These are phyloP conservation scores for Microctenopoma stevenorrisi DNA, from an alignment of 2,797 vertebrate species.

Conservation along the genomic window DNA sequence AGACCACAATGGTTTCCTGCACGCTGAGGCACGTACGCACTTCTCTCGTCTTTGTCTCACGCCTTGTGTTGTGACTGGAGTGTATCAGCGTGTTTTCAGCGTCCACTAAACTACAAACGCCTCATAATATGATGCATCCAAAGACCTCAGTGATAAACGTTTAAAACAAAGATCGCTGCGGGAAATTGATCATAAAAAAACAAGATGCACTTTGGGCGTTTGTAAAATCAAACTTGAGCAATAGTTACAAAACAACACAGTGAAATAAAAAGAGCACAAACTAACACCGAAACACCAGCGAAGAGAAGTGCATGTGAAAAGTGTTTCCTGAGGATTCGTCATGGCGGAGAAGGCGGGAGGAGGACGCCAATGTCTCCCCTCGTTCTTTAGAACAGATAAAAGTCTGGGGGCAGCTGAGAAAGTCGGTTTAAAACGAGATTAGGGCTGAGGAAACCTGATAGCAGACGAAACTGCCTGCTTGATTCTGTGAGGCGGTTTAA, in stretches of 20 bases:
- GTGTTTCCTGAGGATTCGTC: background rate
- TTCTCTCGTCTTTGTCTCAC: too few relatives aligned
- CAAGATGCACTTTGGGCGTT: too few relatives aligned
- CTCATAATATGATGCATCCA: too few relatives aligned
- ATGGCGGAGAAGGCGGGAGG: background rate
- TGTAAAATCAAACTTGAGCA: background rate
- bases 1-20: too few relatives aligned
- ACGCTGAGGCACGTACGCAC: too few relatives aligned
- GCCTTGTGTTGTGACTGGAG: too few relatives aligned
- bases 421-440: conserved; percentile 1
- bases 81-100: too few relatives aligned
- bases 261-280: background rate
- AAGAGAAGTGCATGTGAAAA: conserved; percentile 2
- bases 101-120: too few relatives aligned
- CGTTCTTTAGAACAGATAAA: too few relatives aligned
- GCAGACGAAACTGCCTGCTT: background rate
- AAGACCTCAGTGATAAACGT: too few relatives aligned
- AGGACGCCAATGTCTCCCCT: background rate
- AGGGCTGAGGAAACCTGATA: conserved; percentile 19
- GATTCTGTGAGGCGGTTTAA: conserved; percentile 43
- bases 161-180: too few relatives aligned
- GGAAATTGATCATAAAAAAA: background rate
- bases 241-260: background rate
- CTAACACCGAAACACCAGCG: background rate
- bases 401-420: background rate